phyloP scores from a whole-genome alignment of 1,140 invertebrate species.

The Pararge aegeria region DNA sequence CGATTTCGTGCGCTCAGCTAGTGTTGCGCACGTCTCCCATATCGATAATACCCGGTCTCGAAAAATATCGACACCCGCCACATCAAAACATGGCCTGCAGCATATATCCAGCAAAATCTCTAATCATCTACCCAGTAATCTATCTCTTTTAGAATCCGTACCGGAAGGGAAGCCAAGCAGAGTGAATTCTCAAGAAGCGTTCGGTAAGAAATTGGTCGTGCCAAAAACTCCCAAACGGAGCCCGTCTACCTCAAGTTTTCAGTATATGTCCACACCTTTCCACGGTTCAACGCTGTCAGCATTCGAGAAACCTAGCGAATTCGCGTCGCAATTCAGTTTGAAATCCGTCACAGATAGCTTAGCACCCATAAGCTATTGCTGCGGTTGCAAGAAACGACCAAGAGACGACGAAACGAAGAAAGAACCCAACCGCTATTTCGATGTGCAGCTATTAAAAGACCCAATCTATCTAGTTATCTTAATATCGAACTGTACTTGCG shows the following conservation, averaged over 20 bases:
- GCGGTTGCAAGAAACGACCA: constrained; percentile 57
- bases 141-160: constrained; percentile 59
- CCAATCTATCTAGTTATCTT: constrained; percentile 90
- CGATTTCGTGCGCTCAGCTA: constrained; percentile 78
- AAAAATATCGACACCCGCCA: constrained; percentile 63
- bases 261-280: constrained; percentile 90
- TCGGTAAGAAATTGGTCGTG: constrained; percentile 53
- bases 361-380: constrained; percentile 66
- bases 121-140: constrained; percentile 55
- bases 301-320: constrained; percentile 86
- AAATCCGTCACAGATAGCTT: constrained; percentile 83
- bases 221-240: constrained; percentile 81
- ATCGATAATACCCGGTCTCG: constrained; percentile 46
- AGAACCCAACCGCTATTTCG: constrained; percentile 85
- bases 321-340: constrained; percentile 87
- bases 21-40: constrained; percentile 73
- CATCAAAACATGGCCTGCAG: constrained; percentile 55
- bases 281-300: constrained; percentile 90
- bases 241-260: constrained; percentile 89
- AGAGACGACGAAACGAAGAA: constrained; percentile 70
- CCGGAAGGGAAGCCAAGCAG: constrained; percentile 57
- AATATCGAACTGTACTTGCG: constrained; percentile 90
- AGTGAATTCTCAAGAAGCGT: constrained; percentile 56
- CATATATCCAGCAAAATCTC: constrained; percentile 57
- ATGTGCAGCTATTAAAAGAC: constrained; percentile 87